Evolutionary conservation across 2,113 vertebrate species (phyloP).

Genomic region (Plotosus lineatus): DNA sequence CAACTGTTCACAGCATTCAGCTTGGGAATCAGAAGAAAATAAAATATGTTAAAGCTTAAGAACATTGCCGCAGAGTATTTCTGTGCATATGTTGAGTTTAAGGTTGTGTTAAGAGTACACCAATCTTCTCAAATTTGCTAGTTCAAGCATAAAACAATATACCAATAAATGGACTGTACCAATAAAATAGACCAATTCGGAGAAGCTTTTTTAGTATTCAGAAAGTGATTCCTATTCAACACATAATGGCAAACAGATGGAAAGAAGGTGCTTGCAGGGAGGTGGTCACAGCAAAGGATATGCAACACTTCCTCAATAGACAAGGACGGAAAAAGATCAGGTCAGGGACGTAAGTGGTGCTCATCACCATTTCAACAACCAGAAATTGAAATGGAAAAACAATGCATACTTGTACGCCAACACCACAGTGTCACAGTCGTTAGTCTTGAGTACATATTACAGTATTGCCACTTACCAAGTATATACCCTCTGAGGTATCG

Average conservation of each 20-base stretch:
- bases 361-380: neutral
- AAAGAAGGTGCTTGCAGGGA: neutral
- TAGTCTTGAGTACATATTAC: neutral
- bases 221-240: neutral
- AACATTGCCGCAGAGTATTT: neutral
- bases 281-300: neutral
- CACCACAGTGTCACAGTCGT: neutral
- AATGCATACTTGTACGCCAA: neutral
- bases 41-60: slow-evolving; percentile 1
- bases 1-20: neutral
- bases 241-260: neutral
- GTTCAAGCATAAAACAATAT: too few relatives aligned
- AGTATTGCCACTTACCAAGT: too few relatives aligned
- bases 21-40: neutral
- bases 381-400: neutral
- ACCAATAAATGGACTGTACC: too few relatives aligned
- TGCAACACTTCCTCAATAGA: neutral
- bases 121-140: too few relatives aligned
- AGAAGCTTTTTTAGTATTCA: neutral
- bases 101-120: neutral
- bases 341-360: neutral
- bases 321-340: neutral
- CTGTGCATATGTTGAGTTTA: neutral
- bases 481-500: too few relatives aligned
- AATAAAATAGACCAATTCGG: too few relatives aligned